phyloP scores from a whole-genome alignment of 2,888 invertebrate genomes.

The Pollenia griseotomentosa region DNA sequence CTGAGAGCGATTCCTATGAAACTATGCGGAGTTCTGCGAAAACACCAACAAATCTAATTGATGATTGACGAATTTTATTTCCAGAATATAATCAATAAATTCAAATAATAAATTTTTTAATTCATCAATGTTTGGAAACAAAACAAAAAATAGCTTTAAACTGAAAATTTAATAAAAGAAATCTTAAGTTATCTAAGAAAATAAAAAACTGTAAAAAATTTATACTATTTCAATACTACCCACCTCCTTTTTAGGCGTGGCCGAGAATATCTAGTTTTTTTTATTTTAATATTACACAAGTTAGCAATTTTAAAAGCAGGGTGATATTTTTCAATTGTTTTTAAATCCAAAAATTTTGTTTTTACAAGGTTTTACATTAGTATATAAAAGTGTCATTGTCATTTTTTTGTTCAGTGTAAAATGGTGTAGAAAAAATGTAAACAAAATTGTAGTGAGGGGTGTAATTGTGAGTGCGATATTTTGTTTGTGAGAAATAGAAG shows the following conservation, averaged over 20 bases:
- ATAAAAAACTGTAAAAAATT: slow-evolving; percentile 23
- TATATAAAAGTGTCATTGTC: slow-evolving; percentile 6
- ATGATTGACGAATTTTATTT: too few species aligned
- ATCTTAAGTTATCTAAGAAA: background rate
- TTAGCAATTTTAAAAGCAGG: slow-evolving; percentile 71
- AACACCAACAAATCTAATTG: too few species aligned
- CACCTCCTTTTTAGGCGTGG: slow-evolving; percentile 84
- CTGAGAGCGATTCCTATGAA: too few species aligned
- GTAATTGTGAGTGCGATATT: slow-evolving; percentile 28
- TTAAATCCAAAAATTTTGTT: slow-evolving; percentile 25
- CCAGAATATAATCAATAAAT: too few species aligned
- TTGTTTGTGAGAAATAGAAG: slow-evolving; percentile 34
- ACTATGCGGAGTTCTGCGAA: too few species aligned
- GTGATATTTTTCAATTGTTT: background rate
- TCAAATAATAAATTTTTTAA: too few species aligned
- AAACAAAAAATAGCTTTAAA: slow-evolving; percentile 10
- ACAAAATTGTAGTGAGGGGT: slow-evolving; percentile 9
- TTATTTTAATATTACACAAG: slow-evolving; percentile 64
- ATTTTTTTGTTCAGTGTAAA: slow-evolving; percentile 52
- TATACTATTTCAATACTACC: slow-evolving; percentile 75
- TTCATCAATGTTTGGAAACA: too few species aligned
- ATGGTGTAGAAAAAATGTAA: background rate
- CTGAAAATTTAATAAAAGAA: slow-evolving; percentile 12
- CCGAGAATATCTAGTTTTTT: slow-evolving; percentile 83
- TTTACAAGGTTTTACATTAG: slow-evolving; percentile 19